These are phyloP conservation scores for Drosophila tanythrix DNA, from an alignment of 2,888 invertebrate species.

Conservation along the genomic window DNA sequence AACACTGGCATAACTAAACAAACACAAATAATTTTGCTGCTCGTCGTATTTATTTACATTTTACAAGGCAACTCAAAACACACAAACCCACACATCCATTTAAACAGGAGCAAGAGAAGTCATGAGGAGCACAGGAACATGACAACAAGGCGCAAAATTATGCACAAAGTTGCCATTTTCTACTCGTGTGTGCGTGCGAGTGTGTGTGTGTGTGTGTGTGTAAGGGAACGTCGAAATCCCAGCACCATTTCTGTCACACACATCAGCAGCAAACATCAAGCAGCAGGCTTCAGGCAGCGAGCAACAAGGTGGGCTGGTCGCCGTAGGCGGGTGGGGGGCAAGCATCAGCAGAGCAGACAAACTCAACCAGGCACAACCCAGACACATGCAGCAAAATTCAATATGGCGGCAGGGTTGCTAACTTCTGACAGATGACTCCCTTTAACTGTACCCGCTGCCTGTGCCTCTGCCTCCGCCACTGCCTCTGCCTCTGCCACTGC, in stretches of 20 bases:
- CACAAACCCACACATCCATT: conserved; percentile 23
- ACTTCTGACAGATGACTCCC: conserved; percentile 77
- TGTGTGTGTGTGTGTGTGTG: conserved; percentile 21
- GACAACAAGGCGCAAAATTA: conserved; percentile 79
- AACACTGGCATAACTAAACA: conserved; percentile 45
- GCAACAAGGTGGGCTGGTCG: conserved; percentile 65
- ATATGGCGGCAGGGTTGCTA: conserved; percentile 75
- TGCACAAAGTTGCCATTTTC: conserved; percentile 77
- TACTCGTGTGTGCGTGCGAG: conserved; percentile 2
- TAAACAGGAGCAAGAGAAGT: neutral
- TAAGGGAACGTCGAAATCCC: conserved; percentile 61
- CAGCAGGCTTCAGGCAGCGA: conserved; percentile 36
- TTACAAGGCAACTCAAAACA: conserved; percentile 68
- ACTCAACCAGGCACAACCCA: conserved; percentile 42
- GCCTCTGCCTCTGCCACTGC: conserved; percentile 30
- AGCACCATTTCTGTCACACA: conserved; percentile 60
- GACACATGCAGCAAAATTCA: conserved; percentile 61
- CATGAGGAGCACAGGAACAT: conserved; percentile 49
- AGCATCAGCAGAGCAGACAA: conserved; percentile 27
- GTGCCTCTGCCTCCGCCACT: conserved; percentile 29
- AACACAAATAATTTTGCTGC: conserved; percentile 54
- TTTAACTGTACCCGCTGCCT: neutral
- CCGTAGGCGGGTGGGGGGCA: neutral
- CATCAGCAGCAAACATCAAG: conserved; percentile 26
- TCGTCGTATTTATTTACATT: conserved; percentile 75